phyloP scores from a whole-genome alignment of 92 coral and sea anemone species.

The Epizoanthus illoricatus region DNA sequence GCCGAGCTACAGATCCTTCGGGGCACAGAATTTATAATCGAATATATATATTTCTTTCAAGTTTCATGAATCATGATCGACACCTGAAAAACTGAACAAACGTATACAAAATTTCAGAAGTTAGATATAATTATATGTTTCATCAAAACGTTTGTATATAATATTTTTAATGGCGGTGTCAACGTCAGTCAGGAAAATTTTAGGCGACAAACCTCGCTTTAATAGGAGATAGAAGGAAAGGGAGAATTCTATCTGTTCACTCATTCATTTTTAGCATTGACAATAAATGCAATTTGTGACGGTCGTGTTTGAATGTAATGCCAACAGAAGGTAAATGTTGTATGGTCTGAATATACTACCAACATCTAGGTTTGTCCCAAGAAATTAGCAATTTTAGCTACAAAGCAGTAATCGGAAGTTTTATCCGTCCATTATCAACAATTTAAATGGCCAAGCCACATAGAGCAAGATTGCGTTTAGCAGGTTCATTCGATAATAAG shows the following conservation, averaged over 20 bases:
- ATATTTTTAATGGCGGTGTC: conserved; percentile 11
- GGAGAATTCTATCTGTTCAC: neutral
- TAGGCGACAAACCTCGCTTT: too few relatives aligned
- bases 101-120: neutral
- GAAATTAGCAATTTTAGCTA: conserved; percentile 2
- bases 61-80: neutral
- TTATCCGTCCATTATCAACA: conserved; percentile 7
- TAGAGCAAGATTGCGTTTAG: neutral
- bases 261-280: neutral
- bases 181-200: conserved; percentile 2
- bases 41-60: neutral
- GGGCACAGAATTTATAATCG: neutral
- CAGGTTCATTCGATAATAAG: neutral
- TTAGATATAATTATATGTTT: conserved; percentile 11
- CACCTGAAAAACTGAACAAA: neutral
- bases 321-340: neutral
- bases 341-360: neutral
- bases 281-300: neutral
- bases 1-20: neutral
- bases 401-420: conserved; percentile 28
- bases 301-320: neutral
- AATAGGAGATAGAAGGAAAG: too few relatives aligned
- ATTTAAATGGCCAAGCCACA: conserved; percentile 6
- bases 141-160: conserved; percentile 27
- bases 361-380: neutral